Evolutionary conservation across 2,113 vertebrate genomes (phyloP).

Genomic region (Ageneiosus marmoratus): DNA sequence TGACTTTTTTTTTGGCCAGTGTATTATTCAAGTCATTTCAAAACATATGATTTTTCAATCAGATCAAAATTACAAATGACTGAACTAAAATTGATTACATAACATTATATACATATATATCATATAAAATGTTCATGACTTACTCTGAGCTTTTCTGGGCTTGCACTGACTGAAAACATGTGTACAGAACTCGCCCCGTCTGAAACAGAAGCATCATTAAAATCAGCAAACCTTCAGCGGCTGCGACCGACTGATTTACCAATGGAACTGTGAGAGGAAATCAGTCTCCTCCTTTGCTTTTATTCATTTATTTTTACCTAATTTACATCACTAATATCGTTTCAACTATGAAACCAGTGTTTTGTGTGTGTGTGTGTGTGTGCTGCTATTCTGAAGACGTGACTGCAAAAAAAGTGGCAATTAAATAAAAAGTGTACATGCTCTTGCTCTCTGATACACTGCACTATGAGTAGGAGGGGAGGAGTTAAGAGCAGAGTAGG

Average conservation of each 20-base stretch:
- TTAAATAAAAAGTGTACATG: no score
- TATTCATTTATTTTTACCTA: neutral
- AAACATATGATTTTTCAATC: no score
- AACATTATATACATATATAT: neutral
- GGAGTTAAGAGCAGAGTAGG: neutral
- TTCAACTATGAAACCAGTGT: neutral
- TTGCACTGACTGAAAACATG: constrained; percentile 95
- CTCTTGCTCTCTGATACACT: neutral
- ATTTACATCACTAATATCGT: no score
- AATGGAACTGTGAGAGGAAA: neutral
- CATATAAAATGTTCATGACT: constrained; percentile 61
- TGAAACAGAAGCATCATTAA: constrained; percentile 43
- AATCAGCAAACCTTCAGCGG: neutral
- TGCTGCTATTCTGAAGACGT: neutral
- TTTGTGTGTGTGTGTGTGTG: no score
- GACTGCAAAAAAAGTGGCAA: no score
- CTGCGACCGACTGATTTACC: neutral
- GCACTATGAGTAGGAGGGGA: neutral
- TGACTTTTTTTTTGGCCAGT: no score
- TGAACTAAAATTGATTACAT: no score
- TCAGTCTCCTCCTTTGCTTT: neutral
- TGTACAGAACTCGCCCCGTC: constrained; percentile 94
- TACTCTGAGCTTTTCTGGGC: constrained; percentile 94
- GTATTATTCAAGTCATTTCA: no score
- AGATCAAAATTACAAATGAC: no score